Base-by-base conservation (phyloP, 1,140 invertebrate genomes). In the Apocrypta bakeri region DNA sequence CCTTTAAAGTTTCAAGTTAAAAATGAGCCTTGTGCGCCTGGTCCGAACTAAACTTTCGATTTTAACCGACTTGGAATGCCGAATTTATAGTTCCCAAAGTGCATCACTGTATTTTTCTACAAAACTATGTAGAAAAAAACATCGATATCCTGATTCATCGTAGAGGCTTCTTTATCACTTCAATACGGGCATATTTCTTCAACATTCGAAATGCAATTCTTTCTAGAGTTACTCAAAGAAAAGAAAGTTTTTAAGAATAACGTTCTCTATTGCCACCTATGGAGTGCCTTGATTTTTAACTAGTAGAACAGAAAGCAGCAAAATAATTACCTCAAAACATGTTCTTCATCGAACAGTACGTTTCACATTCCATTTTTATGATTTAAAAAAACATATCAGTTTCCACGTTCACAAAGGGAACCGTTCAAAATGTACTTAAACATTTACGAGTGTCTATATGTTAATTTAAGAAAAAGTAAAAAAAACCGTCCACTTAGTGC, bases 401-500 rank as follows among this genome's bases (percentile, higher is more conserved):
- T 76, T 84, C 40, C 66, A 81, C 81, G 73, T 82, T 84, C 29
- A 40, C 24, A 27, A 75, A 31, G 69, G 69, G 25, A 83, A 79
- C 66, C 40, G n/a, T 87, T 83, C 81, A 24, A 90, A 90, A 89
- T 90, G 89, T 90, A 90, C 89, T 90, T 90, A 90, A 72, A 61
- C 29, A 33, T n/a, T 68, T 75, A 85, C 73, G 86, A 89, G 87
- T 90, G 88, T 87, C 85, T 87, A 88, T 90, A 88, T 85, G 86
- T 83, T 85, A 76, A 82, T 86, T 24, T 81, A 11, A 85, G 75
- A 85, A 66, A 86, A 42, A 86, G 83, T 48, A 88, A 87, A 83
- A 84, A 88, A 76, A 86, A 87, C 89, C 89, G 89, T 90, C 89
- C 89, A 89, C 87, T 87, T 90, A 89, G 88, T 90, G 89, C 89